Conservation (phyloP, 2,888 invertebrate genomes). For the Cybosia mesomella region DNA sequence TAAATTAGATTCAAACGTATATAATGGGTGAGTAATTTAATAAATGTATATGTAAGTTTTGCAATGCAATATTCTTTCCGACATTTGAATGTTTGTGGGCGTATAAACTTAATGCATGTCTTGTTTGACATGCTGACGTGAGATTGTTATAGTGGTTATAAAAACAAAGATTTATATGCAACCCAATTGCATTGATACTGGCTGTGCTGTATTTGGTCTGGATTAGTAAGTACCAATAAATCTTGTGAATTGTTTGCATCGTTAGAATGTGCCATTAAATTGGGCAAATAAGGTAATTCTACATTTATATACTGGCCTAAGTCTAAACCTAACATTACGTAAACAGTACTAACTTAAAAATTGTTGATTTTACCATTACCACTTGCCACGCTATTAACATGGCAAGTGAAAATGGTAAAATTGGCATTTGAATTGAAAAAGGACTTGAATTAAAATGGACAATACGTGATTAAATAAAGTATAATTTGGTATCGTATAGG, state of each 20-base stretch:
- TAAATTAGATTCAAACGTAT: not conserved
- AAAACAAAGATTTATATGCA: constrained; percentile 30
- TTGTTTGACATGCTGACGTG: constrained; percentile 14
- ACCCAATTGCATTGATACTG: constrained; percentile 25
- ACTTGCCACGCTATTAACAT: too few relatives aligned
- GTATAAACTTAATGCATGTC: constrained; percentile 28
- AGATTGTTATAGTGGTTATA: constrained; percentile 22
- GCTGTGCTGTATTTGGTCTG: constrained; percentile 33
- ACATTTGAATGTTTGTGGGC: constrained; percentile 47
- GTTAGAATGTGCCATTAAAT: constrained; percentile 12
- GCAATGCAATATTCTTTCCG: constrained; percentile 25
- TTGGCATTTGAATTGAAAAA: too few relatives aligned
- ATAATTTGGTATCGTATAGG: too few relatives aligned
- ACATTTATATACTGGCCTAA: not conserved
- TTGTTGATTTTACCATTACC: too few relatives aligned
- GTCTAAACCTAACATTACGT: not conserved
- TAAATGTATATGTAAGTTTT: constrained; percentile 25
- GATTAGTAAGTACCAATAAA: constrained; percentile 29
- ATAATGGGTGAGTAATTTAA: not conserved
- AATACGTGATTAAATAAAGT: too few relatives aligned
- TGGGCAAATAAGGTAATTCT: not conserved
- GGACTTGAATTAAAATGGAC: too few relatives aligned
- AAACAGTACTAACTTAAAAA: not conserved
- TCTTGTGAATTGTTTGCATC: constrained; percentile 14
- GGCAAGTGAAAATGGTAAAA: too few relatives aligned